phyloP scores from a whole-genome alignment of 2,888 invertebrate genomes.

The Phalangium opilio region DNA sequence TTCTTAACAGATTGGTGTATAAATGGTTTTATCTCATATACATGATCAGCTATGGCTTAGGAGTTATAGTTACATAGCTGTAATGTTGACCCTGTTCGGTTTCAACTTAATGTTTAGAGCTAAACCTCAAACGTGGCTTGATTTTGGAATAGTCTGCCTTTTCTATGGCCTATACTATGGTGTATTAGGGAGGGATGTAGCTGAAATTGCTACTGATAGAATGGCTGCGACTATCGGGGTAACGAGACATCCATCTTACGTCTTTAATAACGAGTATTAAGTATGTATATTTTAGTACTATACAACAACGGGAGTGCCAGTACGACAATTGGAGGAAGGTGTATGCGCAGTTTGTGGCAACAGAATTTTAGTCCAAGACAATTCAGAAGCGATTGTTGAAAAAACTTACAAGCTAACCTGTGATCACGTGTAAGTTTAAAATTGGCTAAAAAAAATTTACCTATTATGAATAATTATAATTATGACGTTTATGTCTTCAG shows the following conservation, averaged over 20 bases:
- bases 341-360: constrained; percentile 84
- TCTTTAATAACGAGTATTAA: neutral
- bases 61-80: constrained; percentile 15
- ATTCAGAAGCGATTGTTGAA: constrained; percentile 16
- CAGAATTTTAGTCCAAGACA: constrained; percentile 18
- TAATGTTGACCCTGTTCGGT: constrained; percentile 15
- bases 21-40: constrained; percentile 19
- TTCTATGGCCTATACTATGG: constrained; percentile 99
- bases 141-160: constrained; percentile 66
- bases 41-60: constrained; percentile 18
- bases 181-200: constrained; percentile 86
- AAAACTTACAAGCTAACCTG: constrained; percentile 55
- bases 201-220: constrained; percentile 93
- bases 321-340: constrained; percentile 70
- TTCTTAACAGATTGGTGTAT: constrained; percentile 13
- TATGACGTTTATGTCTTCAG: constrained; percentile 7
- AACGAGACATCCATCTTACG: neutral
- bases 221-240: constrained; percentile 91
- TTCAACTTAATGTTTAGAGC: constrained; percentile 16
- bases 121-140: constrained; percentile 36
- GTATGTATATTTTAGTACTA: constrained; percentile 11
- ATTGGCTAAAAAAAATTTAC: too few species aligned
- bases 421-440: constrained; percentile 64
- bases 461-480: too few species aligned
- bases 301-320: constrained; percentile 73